Base-by-base conservation (phyloP, 2,888 invertebrate species). In the Slavum lentiscoides region DNA sequence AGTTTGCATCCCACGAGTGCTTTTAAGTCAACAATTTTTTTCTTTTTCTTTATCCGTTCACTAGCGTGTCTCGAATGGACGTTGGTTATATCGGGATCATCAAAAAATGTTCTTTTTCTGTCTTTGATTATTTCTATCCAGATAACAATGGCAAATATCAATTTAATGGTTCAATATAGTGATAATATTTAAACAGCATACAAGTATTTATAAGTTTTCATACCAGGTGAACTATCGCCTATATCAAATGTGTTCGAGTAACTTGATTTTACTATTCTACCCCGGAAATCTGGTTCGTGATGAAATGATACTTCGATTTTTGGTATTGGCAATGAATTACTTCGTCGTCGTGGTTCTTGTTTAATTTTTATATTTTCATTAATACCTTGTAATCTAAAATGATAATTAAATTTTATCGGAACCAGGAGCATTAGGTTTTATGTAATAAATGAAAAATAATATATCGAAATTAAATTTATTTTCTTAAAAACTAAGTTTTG, bases 1-100 rank as follows among this genome's bases (percentile, higher is more conserved):
- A 96, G 88, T 87, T 95, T 95, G 0, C 94, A 95, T 86, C 96
- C 97, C 21, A 96, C 95, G 85, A 97, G 96, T 2, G 95, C 94
- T 86, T 93, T 92, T 59, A 97, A 87, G 85, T 96, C 97, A 0
- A 94, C 92, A 91, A 97, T 96, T 88, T 96, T 95, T 90, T 95
- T 94, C 85, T 93, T 91, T 74, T 92, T 92, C 86, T 94, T 94
- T 13, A 90, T 90, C 86, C 94, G 94, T 85, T 95, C 95, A 85
- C 94, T 95, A 1, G 92, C 91, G 64, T 93, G 88, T 84, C 94
- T 88, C 66, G 66, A 82, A 49, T 82, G 82, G 11, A 39, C 2
- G 15, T 72, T 80, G 1, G n/a, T 17, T 23, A 64, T 3, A n/a
- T 76, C 77, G 39, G 80, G 66, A 66, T 77, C 77, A 8, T 80